Evolutionary conservation across 2,113 vertebrate genomes (phyloP).

Genomic region (Nothocercus julius): DNA sequence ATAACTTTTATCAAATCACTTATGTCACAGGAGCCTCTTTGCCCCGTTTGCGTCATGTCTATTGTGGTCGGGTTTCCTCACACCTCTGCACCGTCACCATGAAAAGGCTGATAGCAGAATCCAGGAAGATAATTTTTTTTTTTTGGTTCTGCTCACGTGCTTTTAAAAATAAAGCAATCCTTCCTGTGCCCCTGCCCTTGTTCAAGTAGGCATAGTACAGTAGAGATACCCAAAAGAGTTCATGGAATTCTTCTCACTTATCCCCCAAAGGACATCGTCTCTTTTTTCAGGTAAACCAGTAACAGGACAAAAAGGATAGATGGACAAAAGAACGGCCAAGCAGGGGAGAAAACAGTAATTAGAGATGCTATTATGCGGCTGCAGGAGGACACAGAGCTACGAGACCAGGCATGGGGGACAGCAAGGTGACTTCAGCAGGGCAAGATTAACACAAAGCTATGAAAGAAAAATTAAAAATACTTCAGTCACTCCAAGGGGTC

Average conservation of each 20-base stretch:
- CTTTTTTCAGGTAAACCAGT: background rate
- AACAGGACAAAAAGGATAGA: background rate
- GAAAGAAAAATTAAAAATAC: background rate
- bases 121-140: background rate
- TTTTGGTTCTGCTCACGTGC: background rate
- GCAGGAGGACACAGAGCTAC: background rate
- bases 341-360: too few relatives aligned
- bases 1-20: background rate
- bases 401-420: background rate
- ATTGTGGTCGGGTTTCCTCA: background rate
- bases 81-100: too few relatives aligned
- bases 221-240: background rate
- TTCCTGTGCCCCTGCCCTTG: background rate
- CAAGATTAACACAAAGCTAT: background rate
- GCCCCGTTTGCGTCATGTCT: background rate
- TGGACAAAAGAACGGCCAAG: background rate
- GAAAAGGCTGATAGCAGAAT: background rate
- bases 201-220: background rate
- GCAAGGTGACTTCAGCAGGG: background rate
- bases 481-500: background rate
- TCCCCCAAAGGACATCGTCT: fast-evolving
- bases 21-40: background rate
- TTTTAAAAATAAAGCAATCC: background rate
- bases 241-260: fast-evolving
- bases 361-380: background rate